phyloP scores from a whole-genome alignment of 2,113 vertebrate genomes.

The Beaufortia kweichowensis region DNA sequence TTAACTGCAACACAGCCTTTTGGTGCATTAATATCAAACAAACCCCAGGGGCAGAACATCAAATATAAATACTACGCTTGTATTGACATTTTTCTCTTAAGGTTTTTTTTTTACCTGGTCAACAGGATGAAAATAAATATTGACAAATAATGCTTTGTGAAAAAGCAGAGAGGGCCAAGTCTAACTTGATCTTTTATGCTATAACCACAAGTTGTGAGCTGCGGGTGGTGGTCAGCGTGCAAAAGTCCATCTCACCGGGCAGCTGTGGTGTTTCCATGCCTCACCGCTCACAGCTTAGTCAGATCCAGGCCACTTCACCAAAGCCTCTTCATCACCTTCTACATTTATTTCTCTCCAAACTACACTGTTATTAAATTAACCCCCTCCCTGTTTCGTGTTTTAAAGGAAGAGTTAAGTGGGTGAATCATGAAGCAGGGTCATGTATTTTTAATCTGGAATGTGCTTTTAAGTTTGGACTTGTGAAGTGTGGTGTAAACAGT shows the following conservation, averaged over 20 bases:
- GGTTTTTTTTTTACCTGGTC: not conserved
- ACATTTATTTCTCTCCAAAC: not conserved
- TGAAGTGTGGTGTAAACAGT: not conserved
- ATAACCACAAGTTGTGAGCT: too few species aligned
- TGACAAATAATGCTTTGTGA: not conserved
- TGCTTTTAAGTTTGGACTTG: not conserved
- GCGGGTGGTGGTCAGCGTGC: constrained; percentile 16
- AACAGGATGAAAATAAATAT: not conserved
- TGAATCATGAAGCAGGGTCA: not conserved
- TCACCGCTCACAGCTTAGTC: constrained; percentile 43
- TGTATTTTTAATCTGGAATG: not conserved
- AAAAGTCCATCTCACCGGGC: constrained; percentile 27
- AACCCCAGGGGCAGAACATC: not conserved
- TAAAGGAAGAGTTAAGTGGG: not conserved
- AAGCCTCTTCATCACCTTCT: constrained; percentile 35
- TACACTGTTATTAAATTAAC: not conserved
- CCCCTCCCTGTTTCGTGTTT: not conserved
- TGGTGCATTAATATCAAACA: not conserved
- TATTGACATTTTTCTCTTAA: not conserved
- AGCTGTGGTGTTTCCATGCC: constrained; percentile 49
- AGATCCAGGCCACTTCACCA: constrained; percentile 57
- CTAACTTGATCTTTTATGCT: not conserved
- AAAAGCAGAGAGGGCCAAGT: not conserved
- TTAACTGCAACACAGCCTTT: constrained; percentile 2
- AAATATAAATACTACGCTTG: not conserved